phyloP scores from a whole-genome alignment of 2,888 invertebrate genomes.

The Drosophila mimetica region DNA sequence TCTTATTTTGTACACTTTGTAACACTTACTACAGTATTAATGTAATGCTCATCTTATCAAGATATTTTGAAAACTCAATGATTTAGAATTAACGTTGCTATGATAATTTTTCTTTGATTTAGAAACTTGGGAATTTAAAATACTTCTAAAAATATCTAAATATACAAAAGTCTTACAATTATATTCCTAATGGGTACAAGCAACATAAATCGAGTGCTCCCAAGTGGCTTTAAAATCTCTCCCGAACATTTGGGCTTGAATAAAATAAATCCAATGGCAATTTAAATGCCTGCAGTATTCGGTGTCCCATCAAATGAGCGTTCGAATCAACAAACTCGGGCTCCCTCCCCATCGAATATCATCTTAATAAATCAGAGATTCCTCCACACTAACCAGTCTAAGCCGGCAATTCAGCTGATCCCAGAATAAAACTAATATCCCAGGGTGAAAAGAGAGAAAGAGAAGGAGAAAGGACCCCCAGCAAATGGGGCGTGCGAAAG shows the following conservation, averaged over 20 bases:
- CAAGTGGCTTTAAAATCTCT: not conserved
- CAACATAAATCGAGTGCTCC: too few species aligned
- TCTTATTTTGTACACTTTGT: too few species aligned
- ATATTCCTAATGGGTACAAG: not conserved
- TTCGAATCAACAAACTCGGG: conserved; percentile 1
- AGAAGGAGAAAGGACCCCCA: conserved; percentile 1
- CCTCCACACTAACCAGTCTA: conserved; percentile 9
- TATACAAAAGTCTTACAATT: too few species aligned
- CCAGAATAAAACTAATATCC: conserved; percentile 41
- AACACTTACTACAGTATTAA: too few species aligned
- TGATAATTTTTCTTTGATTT: too few species aligned
- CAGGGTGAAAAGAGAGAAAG: conserved; percentile 7
- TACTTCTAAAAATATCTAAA: too few species aligned
- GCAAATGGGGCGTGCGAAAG: conserved; percentile 37
- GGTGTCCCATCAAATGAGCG: not conserved
- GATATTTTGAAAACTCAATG: too few species aligned
- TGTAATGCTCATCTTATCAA: too few species aligned
- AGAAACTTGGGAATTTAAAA: too few species aligned
- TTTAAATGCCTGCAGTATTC: not conserved
- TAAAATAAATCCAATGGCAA: conserved; percentile 4
- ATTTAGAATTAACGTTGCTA: too few species aligned
- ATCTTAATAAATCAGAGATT: conserved; percentile 33
- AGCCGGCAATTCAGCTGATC: conserved; percentile 38
- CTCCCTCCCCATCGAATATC: conserved; percentile 2
- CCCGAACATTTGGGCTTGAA: not conserved